Percentiles rank a stretch among this genome's conserved stretches.
Conservation (phyloP, 2,797 vertebrate genomes). For the Psittacula echo region DNA sequence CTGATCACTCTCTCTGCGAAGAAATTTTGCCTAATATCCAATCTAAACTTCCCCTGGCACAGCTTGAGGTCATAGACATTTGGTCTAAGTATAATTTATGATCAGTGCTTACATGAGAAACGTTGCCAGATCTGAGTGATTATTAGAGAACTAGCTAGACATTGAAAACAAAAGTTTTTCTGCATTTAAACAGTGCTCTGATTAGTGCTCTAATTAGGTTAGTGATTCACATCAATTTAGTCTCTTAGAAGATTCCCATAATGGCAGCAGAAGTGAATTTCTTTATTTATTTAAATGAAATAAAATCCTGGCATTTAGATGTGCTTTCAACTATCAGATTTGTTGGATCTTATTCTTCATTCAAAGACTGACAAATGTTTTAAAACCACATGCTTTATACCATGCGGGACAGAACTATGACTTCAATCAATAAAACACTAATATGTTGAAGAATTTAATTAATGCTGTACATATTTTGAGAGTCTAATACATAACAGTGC, state of each 20-base stretch:
- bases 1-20: no score
- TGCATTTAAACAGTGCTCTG: constrained; percentile 52
- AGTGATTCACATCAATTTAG: constrained; percentile 46
- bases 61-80: neutral
- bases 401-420: neutral
- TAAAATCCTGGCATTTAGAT: neutral
- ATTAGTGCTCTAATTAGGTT: constrained; percentile 18
- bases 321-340: neutral
- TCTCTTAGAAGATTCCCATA: neutral
- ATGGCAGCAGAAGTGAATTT: neutral
- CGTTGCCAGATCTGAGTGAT: constrained; percentile 59
- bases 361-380: neutral
- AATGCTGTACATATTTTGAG: neutral
- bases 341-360: neutral
- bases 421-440: neutral
- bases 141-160: constrained; percentile 64
- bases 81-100: constrained; percentile 56
- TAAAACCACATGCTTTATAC: neutral
- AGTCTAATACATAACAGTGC: neutral
- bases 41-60: no score
- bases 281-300: neutral
- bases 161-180: constrained; percentile 65
- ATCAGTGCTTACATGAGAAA: constrained; percentile 48
- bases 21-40: no score
- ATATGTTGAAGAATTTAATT: neutral